A percentile compares a stretch with the other conserved stretches of the same genome.
Evolutionary conservation across 2,888 invertebrate species (phyloP).

Genomic region (Temnothorax ravouxi): DNA sequence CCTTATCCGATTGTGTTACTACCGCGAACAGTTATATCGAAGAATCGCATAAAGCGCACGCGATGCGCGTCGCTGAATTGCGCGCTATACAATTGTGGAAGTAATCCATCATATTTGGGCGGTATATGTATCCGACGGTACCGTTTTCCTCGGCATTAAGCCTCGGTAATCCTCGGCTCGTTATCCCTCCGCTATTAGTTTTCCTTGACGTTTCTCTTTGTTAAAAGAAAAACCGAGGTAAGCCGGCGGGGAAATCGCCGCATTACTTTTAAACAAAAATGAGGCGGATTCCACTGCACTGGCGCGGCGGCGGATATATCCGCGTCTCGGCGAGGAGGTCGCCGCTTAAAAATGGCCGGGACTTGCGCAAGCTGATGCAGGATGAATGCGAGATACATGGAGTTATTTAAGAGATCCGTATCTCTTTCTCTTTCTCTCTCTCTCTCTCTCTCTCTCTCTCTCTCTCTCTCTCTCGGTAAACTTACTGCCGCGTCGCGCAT

Average conservation of each 20-base stretch:
- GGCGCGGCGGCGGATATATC: constrained; percentile 39
- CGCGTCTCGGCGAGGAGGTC: constrained; percentile 44
- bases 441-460: constrained; percentile 30
- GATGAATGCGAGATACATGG: constrained; percentile 49
- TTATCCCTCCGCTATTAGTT: constrained; percentile 58
- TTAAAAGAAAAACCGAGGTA: constrained; percentile 55
- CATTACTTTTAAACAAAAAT: constrained; percentile 58
- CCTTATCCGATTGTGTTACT: constrained; percentile 22
- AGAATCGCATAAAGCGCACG: constrained; percentile 30
- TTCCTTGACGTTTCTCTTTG: constrained; percentile 59
- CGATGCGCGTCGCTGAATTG: constrained; percentile 29
- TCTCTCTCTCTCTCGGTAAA: neutral
- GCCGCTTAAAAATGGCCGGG: constrained; percentile 50
- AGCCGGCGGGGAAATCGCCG: constrained; percentile 54
- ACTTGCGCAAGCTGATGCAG: constrained; percentile 53
- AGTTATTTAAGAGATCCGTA: constrained; percentile 48
- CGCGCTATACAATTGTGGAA: constrained; percentile 26
- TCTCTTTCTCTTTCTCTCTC: constrained; percentile 16
- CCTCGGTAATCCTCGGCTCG: constrained; percentile 56
- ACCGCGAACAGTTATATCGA: constrained; percentile 3
- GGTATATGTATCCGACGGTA: constrained; percentile 45
- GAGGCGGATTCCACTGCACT: constrained; percentile 29
- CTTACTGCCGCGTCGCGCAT: constrained; percentile 40
- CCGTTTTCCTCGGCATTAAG: constrained; percentile 42
- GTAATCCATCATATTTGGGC: constrained; percentile 52